Evolutionary conservation across 2,888 invertebrate species (phyloP), one percentile per base, ranked within the genome.

Genomic region (Drosophila koepferae): DNA sequence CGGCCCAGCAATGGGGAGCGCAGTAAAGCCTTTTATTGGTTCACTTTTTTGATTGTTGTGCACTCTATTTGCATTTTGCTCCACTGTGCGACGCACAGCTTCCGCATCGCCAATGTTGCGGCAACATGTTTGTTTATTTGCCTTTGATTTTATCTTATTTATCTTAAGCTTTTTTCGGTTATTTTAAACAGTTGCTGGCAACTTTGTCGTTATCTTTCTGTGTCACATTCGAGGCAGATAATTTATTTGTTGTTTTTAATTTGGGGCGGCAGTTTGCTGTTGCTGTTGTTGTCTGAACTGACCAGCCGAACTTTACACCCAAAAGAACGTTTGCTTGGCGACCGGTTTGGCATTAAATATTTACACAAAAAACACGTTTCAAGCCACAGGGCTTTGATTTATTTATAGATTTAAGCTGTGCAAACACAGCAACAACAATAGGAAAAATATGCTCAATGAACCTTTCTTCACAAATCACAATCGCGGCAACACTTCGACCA

Each of bases 361-460:
- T 70, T 72, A 60, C 64, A 55, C 40, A 55, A 28, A 55, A 55
- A 67, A 66, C 76, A 75, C 75, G 69, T 82, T 70, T 64, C 23
- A 49, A 34, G 61, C 71, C 65, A 40, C 48, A 61, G 56, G 63
- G 66, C 61, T 63, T 69, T 43, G 68, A 76, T 79, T 79, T 89
- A 85, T 85, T 86, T 76, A 73, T 84, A 86, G 87, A 72, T 54
- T 77, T 66, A 64, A 68, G 80, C 75, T 66, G 53, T 61, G 31
- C 38, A 40, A 49, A 31, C n/a, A 28, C 34, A 28, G 28, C 48
- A 60, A 49, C 18, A 60, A 49, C 66, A 64, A 41, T 28, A 4
- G n/a, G 14, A 40, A 40, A 61, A 63, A 70, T 74, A 75, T 86
- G 87, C 89, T 81, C 89, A 87, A 84, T 85, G 90, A 85, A 87